A percentile compares a stretch with the other conserved stretches of the same genome.
Conservation (phyloP, 2,888 invertebrate species). For the Apodemia zela region DNA sequence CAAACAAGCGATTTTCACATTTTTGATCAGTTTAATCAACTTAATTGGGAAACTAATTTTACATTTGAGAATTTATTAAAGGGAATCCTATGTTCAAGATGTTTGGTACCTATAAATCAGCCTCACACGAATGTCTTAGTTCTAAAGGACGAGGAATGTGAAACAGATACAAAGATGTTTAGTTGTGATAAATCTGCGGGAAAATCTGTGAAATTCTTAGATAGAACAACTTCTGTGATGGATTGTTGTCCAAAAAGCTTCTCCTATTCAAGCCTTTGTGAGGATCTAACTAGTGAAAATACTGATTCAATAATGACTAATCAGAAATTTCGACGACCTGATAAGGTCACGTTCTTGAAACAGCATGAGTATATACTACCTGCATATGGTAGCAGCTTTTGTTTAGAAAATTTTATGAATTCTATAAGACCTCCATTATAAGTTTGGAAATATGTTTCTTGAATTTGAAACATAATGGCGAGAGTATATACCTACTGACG, state of each 20-base stretch:
- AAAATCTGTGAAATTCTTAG: constrained; percentile 30
- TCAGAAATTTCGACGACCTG: background rate
- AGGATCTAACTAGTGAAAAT: background rate
- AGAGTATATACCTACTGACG: too few species aligned
- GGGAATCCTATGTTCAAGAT: constrained; percentile 17
- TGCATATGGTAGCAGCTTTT: constrained; percentile 37
- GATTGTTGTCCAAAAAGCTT: constrained; percentile 27
- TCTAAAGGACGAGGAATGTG: constrained; percentile 54
- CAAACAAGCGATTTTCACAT: background rate
- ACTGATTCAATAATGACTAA: background rate
- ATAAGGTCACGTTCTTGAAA: background rate
- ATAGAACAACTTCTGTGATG: constrained; percentile 42
- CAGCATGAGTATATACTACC: background rate
- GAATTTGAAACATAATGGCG: too few species aligned
- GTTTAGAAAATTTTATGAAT: constrained; percentile 51
- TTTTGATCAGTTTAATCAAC: background rate
- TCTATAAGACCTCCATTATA: constrained; percentile 50
- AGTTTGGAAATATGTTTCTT: too few species aligned
- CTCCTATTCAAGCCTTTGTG: background rate
- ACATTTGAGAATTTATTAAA: background rate
- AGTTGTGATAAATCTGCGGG: constrained; percentile 44
- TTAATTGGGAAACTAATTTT: background rate
- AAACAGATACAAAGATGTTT: constrained; percentile 39
- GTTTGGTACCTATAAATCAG: constrained; percentile 32
- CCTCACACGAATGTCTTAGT: constrained; percentile 26